These are phyloP conservation scores for Iselma pallidipennis DNA, from an alignment of 2,888 invertebrate genomes.

Conservation along the genomic window DNA sequence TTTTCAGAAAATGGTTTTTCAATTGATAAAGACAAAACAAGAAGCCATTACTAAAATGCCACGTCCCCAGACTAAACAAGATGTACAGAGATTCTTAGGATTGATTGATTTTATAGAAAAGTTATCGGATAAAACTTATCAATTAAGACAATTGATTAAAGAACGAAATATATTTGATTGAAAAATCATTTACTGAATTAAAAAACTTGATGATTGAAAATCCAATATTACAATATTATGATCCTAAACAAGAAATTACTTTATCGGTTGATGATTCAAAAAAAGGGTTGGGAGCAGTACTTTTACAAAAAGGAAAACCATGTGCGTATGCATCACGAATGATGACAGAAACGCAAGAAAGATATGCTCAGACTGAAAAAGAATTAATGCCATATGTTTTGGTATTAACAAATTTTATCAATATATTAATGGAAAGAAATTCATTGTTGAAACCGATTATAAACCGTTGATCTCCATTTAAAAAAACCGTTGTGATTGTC, in stretches of 20 bases:
- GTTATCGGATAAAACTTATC: neutral
- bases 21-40: neutral
- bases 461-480: slow-evolving; percentile 31
- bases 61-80: neutral
- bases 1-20: neutral
- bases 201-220: neutral
- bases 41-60: neutral
- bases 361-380: slow-evolving; percentile 49
- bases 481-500: slow-evolving; percentile 22
- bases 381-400: slow-evolving; percentile 28
- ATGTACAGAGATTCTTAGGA: neutral
- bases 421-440: slow-evolving; percentile 26
- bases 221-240: neutral
- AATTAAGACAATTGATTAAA: neutral
- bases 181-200: neutral
- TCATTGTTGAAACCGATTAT: slow-evolving; percentile 32
- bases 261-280: neutral
- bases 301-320: slow-evolving; percentile 44
- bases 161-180: neutral
- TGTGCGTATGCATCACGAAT: slow-evolving; percentile 32
- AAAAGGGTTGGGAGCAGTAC: slow-evolving; percentile 32
- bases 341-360: slow-evolving; percentile 40
- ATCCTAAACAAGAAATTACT: neutral
- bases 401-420: slow-evolving; percentile 29
- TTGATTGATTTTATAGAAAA: slow-evolving; percentile 1